phyloP scores from a whole-genome alignment of 35 echinoderm and acorn worm genomes.

The Ophiothrix spiculata region DNA sequence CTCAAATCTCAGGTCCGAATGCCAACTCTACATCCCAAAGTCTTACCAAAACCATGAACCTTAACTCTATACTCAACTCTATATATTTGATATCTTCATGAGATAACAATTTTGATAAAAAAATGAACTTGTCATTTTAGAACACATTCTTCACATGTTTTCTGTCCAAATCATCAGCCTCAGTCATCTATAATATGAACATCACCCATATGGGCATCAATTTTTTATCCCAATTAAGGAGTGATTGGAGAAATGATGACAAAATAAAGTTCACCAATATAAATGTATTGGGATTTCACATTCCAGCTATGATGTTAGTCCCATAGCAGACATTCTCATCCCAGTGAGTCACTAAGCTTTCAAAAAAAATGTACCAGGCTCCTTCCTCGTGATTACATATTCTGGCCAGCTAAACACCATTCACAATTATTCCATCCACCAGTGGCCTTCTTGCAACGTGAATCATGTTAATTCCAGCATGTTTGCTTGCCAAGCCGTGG shows the following conservation, averaged over 20 bases:
- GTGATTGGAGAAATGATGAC: neutral
- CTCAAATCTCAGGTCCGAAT: neutral
- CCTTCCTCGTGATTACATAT: neutral
- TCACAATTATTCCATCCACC: neutral
- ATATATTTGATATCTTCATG: neutral
- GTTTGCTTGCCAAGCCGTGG: neutral
- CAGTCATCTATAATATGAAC: neutral
- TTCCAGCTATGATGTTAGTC: neutral
- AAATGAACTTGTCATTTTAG: neutral
- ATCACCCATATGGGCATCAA: neutral
- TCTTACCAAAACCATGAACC: too few species aligned
- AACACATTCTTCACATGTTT: neutral
- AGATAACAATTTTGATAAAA: neutral
- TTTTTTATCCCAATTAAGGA: conserved; percentile 8
- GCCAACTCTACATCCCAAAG: too few species aligned
- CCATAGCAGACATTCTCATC: neutral
- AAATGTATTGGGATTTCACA: neutral
- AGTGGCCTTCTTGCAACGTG: neutral
- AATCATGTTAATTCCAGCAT: neutral
- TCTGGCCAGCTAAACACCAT: neutral
- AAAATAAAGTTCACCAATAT: neutral
- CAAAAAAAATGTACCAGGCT: neutral
- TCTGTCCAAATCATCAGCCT: neutral
- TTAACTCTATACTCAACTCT: too few species aligned
- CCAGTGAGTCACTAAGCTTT: neutral